Evolutionary conservation across 2,113 vertebrate genomes (phyloP), one percentile per base, ranked within the genome.

Genomic region (Callopanchax toddi): DNA sequence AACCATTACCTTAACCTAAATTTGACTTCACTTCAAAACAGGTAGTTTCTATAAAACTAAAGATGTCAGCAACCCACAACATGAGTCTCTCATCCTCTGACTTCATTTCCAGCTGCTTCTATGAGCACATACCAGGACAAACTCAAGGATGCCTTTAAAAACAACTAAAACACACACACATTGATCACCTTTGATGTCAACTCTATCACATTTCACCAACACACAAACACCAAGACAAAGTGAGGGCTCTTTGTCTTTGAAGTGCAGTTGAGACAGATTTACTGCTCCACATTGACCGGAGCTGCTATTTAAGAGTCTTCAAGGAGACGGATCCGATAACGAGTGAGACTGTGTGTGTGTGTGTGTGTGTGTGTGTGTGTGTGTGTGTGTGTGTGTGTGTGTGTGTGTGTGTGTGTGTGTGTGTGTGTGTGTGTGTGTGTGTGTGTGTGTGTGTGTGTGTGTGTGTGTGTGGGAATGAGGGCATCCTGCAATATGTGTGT

Each of bases 21-120:
- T 23, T 18, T 34, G 39, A 17, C 18, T 21, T 16, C 18, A 36
- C 23, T 9, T 52, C 40, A 22, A 53, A 44, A 1, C 13, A 21
- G 25, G 17, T 32, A 10, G 18, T 37, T 13, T n/a, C 45, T 21
- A 57, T 55, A 42, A 49, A 67, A 22, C 39, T 29, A 20, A 21
- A 22, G 39, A 39, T 34, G 12, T n/a, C n/a, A 49, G 23, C 49
- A 46, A n/a, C 44, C 21, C 11, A 32, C 56, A 67, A 49, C 23
- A 22, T 43, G 36, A 67, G 25, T 50, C 63, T 44, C 10, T 23
- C 49, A 59, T 11, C 12, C 50, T 22, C 40, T 68, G 74, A 89
- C 68, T 78, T 79, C 78, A 76, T 67, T 75, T 59, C 25, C 81
- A 85, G 73, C 77, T 84, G 72, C 36, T 64, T 75, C 60, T 51